phyloP scores from a whole-genome alignment of 2,888 invertebrate genomes.

The Drosophila prostipennis region DNA sequence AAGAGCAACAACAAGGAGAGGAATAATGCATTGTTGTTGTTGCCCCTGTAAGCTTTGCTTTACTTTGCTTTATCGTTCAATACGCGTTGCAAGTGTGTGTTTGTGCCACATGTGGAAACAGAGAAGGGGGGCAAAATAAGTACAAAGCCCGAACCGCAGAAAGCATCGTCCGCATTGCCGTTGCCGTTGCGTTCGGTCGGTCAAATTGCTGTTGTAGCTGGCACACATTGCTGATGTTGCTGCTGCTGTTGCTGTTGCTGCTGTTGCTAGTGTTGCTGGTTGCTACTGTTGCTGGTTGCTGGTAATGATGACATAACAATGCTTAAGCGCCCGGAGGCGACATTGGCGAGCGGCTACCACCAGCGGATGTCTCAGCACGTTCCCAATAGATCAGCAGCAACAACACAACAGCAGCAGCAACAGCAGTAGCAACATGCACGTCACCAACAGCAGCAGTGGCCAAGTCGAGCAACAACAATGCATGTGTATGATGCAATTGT shows the following conservation, averaged over 20 bases:
- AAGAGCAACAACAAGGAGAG: constrained; percentile 5
- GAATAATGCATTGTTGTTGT: constrained; percentile 31
- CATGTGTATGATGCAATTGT: constrained; percentile 48
- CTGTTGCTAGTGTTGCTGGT: constrained; percentile 43
- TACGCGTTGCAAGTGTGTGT: constrained; percentile 20
- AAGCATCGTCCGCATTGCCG: constrained; percentile 47
- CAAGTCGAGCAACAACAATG: constrained; percentile 33
- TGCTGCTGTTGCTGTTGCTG: constrained; percentile 13
- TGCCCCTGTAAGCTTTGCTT: constrained; percentile 51
- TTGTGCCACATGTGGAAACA: constrained; percentile 25
- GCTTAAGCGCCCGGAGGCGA: constrained; percentile 72
- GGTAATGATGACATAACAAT: constrained; percentile 78
- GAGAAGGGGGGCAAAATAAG: constrained; percentile 18
- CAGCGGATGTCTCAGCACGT: constrained; percentile 74
- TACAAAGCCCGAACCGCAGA: constrained; percentile 45
- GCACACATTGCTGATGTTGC: constrained; percentile 45
- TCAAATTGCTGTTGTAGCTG: constrained; percentile 34
- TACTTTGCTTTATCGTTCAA: constrained; percentile 43
- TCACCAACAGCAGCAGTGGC: constrained; percentile 35
- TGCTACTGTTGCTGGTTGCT: constrained; percentile 51
- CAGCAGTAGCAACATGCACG: constrained; percentile 23
- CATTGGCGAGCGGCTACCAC: constrained; percentile 57
- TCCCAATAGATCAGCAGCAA: constrained; percentile 71
- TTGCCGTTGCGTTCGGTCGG: constrained; percentile 41
- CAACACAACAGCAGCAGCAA: constrained; percentile 14